Evolutionary conservation across 2,113 vertebrate genomes (phyloP).

Genomic region (Etia nguti): DNA sequence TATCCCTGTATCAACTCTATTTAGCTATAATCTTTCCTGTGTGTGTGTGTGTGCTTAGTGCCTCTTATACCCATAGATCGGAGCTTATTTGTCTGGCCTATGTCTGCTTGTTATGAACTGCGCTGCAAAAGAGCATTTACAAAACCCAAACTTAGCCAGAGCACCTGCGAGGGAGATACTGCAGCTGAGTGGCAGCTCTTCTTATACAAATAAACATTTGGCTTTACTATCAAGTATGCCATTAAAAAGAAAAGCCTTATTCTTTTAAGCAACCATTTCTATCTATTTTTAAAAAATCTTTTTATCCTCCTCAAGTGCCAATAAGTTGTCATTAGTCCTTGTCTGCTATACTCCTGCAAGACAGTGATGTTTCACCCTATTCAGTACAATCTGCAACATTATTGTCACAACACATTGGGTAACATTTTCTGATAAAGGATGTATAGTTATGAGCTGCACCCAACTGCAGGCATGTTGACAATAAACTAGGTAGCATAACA

Average conservation of each 20-base stretch:
- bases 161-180: neutral
- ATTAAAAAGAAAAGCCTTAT: neutral
- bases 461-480: neutral
- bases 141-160: neutral
- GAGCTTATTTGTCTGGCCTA: neutral
- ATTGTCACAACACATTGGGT: neutral
- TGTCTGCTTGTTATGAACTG: neutral
- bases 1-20: conserved; percentile 1
- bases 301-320: neutral
- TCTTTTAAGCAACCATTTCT: neutral
- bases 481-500: neutral
- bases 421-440: neutral
- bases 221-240: neutral
- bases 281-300: conserved; percentile 4
- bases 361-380: neutral
- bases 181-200: neutral
- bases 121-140: neutral
- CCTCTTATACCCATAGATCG: neutral
- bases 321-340: neutral
- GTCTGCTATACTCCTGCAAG: neutral
- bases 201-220: neutral
- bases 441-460: neutral
- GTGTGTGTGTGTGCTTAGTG: neutral
- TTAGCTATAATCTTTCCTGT: conserved; percentile 21
- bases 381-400: neutral